Evolutionary conservation across 2,888 invertebrate genomes (phyloP).

Genomic region (Eugnorisma glareosa): DNA sequence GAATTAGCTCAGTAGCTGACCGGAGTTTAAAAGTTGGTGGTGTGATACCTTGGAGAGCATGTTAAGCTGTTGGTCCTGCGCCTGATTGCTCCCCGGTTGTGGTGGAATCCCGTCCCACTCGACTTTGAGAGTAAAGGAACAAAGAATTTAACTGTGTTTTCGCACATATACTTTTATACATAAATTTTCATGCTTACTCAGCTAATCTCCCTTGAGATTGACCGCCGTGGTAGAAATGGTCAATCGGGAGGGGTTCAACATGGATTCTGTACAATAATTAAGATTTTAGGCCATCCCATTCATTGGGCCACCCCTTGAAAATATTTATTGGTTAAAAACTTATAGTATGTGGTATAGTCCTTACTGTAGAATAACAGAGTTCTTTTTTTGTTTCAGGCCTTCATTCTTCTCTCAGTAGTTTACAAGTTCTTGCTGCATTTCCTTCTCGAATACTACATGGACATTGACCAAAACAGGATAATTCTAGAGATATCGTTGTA

Average conservation of each 20-base stretch:
- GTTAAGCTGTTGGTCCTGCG: background rate
- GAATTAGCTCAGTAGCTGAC: background rate
- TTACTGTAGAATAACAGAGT: background rate
- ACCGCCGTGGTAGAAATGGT: background rate
- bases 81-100: background rate
- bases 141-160: no score
- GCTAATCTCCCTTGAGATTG: background rate
- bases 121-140: no score
- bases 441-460: slow-evolving; percentile 76
- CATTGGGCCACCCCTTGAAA: background rate
- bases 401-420: slow-evolving; percentile 73
- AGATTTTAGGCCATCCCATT: background rate
- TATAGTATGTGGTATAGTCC: background rate
- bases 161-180: background rate
- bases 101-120: background rate
- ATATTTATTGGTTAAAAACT: background rate
- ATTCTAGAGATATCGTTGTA: slow-evolving; percentile 70
- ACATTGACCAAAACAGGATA: slow-evolving; percentile 11
- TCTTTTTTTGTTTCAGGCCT: slow-evolving; percentile 74
- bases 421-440: slow-evolving; percentile 79
- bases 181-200: background rate
- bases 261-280: background rate
- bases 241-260: background rate
- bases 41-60: background rate
- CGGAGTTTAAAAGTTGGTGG: background rate